phyloP scores from a whole-genome alignment of 1,140 invertebrate genomes.

The Brachionus paranguensis region DNA sequence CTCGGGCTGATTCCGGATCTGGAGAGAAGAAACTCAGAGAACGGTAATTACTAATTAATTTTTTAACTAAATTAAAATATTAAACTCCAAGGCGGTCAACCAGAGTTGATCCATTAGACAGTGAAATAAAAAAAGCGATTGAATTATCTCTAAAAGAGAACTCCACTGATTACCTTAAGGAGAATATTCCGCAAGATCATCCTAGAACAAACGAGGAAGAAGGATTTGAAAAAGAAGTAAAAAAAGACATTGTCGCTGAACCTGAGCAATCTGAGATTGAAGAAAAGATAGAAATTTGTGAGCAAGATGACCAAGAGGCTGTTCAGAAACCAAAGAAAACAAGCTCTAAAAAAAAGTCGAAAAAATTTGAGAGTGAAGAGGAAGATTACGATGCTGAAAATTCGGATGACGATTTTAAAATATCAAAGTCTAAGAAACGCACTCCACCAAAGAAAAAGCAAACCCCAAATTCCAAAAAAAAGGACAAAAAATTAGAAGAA shows the following conservation, averaged over 20 bases:
- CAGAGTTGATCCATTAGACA: not conserved
- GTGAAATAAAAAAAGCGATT: slow-evolving; percentile 23
- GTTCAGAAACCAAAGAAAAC: not conserved
- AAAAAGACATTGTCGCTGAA: not conserved
- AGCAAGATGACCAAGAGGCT: not conserved
- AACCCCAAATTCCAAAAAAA: not conserved
- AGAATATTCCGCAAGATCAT: not conserved
- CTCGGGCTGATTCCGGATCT: not conserved
- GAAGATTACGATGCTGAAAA: not conserved
- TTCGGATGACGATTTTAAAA: slow-evolving; percentile 10
- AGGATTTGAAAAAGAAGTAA: not conserved
- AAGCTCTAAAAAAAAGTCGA: not conserved
- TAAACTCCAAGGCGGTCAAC: not conserved
- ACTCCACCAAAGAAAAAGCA: not conserved
- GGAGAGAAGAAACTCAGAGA: not conserved
- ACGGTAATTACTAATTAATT: not conserved
- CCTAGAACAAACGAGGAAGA: not conserved
- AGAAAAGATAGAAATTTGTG: not conserved
- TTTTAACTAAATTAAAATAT: not conserved
- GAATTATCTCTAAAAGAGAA: slow-evolving; percentile 13
- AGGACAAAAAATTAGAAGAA: not conserved
- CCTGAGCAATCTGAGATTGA: not conserved
- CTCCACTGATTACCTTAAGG: not conserved
- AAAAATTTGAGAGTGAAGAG: not conserved
- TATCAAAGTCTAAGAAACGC: not conserved